Conservation (phyloP, 2,888 invertebrate genomes). For the Drosophila lutescens region DNA sequence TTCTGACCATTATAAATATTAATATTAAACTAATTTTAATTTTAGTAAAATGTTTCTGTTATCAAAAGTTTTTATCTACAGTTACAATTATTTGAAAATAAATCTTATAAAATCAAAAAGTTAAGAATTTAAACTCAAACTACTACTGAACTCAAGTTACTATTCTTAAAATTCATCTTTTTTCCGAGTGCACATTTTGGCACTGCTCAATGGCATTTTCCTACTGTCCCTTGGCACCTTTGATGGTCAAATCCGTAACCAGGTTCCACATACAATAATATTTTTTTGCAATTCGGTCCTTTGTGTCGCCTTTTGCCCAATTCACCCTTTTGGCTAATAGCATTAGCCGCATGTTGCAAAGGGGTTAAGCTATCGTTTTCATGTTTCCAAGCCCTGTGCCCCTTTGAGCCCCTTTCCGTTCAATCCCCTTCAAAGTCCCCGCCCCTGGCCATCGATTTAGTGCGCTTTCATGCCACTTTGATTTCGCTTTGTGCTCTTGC, state of each 20-base stretch:
- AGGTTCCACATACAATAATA: slow-evolving; percentile 64
- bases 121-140: too few relatives aligned
- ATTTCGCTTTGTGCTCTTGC: slow-evolving; percentile 77
- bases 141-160: too few relatives aligned
- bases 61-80: too few relatives aligned
- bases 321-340: slow-evolving; percentile 58
- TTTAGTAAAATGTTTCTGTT: too few relatives aligned
- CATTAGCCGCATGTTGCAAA: slow-evolving; percentile 71
- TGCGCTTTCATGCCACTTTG: slow-evolving; percentile 79
- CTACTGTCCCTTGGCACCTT: slow-evolving; percentile 35
- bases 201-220: slow-evolving; percentile 17
- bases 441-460: slow-evolving; percentile 54
- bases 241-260: slow-evolving; percentile 43
- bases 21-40: too few relatives aligned
- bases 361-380: slow-evolving; percentile 66
- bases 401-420: slow-evolving; percentile 25
- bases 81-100: too few relatives aligned
- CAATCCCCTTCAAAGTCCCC: neutral
- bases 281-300: slow-evolving; percentile 71
- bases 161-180: neutral
- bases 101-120: too few relatives aligned
- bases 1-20: too few relatives aligned
- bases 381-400: slow-evolving; percentile 33
- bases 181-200: neutral
- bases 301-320: slow-evolving; percentile 33